Evolutionary conservation across 2,113 vertebrate genomes (phyloP).

Genomic region (Rhodinocichla rosea): DNA sequence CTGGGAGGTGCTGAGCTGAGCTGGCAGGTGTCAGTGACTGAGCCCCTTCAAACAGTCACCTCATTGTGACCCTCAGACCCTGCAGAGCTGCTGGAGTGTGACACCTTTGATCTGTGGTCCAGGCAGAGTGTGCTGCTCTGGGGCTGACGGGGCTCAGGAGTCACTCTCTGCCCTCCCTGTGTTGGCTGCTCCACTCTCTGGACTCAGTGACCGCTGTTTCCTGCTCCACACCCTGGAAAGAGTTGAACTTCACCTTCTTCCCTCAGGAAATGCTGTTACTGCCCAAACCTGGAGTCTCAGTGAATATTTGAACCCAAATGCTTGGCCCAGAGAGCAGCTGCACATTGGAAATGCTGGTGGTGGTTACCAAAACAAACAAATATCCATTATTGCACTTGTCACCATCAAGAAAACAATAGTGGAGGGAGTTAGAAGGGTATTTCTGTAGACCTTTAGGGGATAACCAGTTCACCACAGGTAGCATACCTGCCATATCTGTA

Average conservation of each 20-base stretch:
- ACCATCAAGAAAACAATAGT: neutral
- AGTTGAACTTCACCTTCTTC: neutral
- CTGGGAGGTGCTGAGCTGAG: neutral
- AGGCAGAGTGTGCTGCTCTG: neutral
- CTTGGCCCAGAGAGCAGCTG: neutral
- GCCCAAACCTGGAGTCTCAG: neutral
- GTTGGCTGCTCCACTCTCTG: neutral
- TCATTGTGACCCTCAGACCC: neutral
- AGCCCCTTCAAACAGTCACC: neutral
- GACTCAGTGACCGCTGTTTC: neutral
- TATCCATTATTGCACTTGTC: neutral
- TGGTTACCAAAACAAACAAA: neutral
- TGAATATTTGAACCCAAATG: neutral
- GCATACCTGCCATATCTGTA: neutral
- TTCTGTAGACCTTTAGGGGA: neutral
- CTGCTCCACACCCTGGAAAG: neutral
- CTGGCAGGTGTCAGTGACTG: neutral
- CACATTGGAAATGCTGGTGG: neutral
- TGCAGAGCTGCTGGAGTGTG: neutral
- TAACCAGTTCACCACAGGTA: neutral
- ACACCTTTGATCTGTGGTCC: neutral
- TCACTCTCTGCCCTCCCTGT: neutral
- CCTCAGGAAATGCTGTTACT: neutral
- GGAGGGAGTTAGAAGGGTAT: neutral
- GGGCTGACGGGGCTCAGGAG: neutral